Conservation (phyloP, 2,797 vertebrate genomes). For the Rhinella marina region DNA sequence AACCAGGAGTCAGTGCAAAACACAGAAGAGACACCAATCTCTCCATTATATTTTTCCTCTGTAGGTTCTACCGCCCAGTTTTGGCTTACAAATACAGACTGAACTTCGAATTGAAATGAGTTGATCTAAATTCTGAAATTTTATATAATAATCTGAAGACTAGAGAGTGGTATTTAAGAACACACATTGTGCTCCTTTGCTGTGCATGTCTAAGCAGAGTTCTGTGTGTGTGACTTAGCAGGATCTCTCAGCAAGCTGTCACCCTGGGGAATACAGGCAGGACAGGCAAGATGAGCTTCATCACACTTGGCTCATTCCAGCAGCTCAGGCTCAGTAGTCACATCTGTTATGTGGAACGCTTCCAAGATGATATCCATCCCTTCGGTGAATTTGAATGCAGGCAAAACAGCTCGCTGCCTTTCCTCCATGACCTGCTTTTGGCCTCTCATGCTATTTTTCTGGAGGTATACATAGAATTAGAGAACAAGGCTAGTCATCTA, state of each 20-base stretch:
- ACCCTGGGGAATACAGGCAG: constrained; percentile 39
- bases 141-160: background rate
- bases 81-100: too few relatives aligned
- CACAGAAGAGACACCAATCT: too few relatives aligned
- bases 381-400: constrained; percentile 2
- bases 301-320: constrained; percentile 48
- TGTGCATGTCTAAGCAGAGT: constrained; percentile 31
- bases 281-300: constrained; percentile 36
- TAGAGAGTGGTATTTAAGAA: background rate
- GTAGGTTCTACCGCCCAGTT: too few relatives aligned
- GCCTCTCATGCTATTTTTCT: constrained; percentile 28
- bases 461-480: constrained; percentile 4
- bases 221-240: constrained; percentile 49
- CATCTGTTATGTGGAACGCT: constrained; percentile 31
- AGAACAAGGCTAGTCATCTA: background rate
- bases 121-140: background rate
- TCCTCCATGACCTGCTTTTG: background rate
- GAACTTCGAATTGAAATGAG: background rate
- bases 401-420: constrained; percentile 32
- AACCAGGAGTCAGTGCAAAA: too few relatives aligned
- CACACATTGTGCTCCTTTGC: background rate
- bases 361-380: constrained; percentile 21
- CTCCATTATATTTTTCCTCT: too few relatives aligned
- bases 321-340: constrained; percentile 39
- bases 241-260: constrained; percentile 46